Evolutionary conservation across 2,797 vertebrate genomes (phyloP), one percentile per base, ranked within the genome.

Genomic region (Hafferia zeledoni): DNA sequence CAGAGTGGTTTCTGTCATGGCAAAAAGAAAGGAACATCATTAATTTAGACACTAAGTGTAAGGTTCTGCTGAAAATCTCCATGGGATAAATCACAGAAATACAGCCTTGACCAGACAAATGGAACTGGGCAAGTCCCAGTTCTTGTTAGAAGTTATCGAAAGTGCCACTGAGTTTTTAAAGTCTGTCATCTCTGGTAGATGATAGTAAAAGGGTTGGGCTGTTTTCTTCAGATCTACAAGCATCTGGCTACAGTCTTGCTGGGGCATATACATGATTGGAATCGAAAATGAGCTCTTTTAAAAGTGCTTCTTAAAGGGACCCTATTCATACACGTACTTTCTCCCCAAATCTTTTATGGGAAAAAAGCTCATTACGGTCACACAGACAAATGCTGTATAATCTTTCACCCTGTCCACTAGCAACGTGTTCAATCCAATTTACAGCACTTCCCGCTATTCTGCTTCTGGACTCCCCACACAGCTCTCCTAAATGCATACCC

Each of bases 11-110:
- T 98, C 97, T 96, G 93, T 96, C 91, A 84, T 69, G 92, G 90
- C 83, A 93, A 96, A 95, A 96, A 94, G 87, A 90, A 97, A 97
- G 80, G 80, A 96, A 97, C 95, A 96, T 96, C 89, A 97, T 97
- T 97, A 97, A 97, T 97, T 97, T 96, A 97, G 96, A 95, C 72
- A 95, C 64, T 94, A 97, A 97, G 83, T 95, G 68, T 97, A 97
- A 96, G 94, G 81, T 94, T 96, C 95, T 97, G 95, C 83, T 97
- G 81, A 96, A 97, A 97, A 94, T 84, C 91, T 96, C 89, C 75
- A 89, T 87, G 95, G 93, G 95, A 96, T 96, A 97, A 97, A 97
- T 93, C 39, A 91, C 16, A 96, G 94, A 97, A 97, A 94, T 96
- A 91, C 55, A 95, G 94, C 70, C 79, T 94, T 96, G 93, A 95